A percentile compares a stretch with the other conserved stretches of the same genome.
phyloP scores from a whole-genome alignment of 2,113 vertebrate genomes.

The Bubo bubo region DNA sequence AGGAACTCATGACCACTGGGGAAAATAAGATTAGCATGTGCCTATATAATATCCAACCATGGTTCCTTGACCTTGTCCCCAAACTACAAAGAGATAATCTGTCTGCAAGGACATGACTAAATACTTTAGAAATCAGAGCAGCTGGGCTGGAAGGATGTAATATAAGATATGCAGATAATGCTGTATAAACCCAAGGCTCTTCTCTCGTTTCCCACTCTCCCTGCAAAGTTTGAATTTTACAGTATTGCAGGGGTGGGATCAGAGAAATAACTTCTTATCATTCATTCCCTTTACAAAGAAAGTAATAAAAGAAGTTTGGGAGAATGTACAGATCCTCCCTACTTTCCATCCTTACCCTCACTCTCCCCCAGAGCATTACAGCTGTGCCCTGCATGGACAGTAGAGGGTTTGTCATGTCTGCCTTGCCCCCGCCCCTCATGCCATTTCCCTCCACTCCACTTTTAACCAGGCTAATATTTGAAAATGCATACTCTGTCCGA shows the following conservation, averaged over 20 bases:
- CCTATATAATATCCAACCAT: background rate
- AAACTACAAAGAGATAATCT: background rate
- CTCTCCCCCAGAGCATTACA: background rate
- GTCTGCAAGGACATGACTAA: background rate
- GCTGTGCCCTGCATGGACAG: background rate
- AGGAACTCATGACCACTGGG: background rate
- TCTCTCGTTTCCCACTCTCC: background rate
- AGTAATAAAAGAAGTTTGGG: background rate
- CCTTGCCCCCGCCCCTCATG: too few relatives aligned
- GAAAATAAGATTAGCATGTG: background rate
- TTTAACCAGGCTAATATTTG: background rate
- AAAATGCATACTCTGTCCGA: background rate
- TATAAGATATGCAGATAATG: background rate
- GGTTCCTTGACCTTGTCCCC: background rate
- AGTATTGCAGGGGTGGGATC: background rate
- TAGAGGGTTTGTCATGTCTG: background rate
- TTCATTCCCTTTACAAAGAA: background rate
- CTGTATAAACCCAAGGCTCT: background rate
- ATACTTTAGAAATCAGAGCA: background rate
- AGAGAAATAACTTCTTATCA: background rate
- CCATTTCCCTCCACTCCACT: background rate
- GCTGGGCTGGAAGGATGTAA: background rate
- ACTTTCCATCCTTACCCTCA: background rate
- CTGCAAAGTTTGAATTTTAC: background rate
- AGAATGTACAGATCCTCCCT: background rate